A percentile compares a stretch with the other conserved stretches of the same genome.
These are phyloP conservation scores for Avahi laniger DNA, from an alignment of 2,797 vertebrate genomes.

Conservation along the genomic window DNA sequence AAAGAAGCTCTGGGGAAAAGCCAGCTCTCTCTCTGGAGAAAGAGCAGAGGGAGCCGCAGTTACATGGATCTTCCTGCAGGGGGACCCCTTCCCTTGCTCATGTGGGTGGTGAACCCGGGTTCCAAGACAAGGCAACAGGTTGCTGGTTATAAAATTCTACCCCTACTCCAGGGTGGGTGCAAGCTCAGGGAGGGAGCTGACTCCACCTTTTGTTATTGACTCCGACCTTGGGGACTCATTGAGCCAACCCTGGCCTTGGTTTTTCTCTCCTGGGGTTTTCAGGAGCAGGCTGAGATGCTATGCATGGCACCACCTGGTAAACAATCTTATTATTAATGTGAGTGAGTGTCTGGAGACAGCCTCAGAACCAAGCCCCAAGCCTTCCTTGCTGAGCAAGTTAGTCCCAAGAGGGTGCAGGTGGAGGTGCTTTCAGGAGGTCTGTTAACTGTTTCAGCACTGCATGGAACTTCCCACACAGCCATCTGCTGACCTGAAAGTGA, in stretches of 20 bases:
- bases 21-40: conserved; percentile 20
- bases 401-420: background rate
- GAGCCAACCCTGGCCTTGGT: conserved; percentile 30
- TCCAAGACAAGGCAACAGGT: background rate
- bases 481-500: background rate
- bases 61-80: conserved; percentile 63
- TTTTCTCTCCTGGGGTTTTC: conserved; percentile 39
- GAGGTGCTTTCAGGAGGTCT: conserved; percentile 1
- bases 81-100: conserved; percentile 63
- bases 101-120: background rate
- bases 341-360: conserved; percentile 52
- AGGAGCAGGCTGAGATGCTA: conserved; percentile 3
- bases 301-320: conserved; percentile 39
- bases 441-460: background rate
- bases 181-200: background rate
- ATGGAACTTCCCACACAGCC: background rate
- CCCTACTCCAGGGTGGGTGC: background rate
- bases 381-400: background rate
- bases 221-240: conserved; percentile 34
- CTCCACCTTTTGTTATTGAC: conserved; percentile 1
- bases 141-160: background rate
- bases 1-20: conserved; percentile 55
- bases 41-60: conserved; percentile 32
- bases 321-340: conserved; percentile 66
- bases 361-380: background rate